phyloP scores from a whole-genome alignment of 2,113 vertebrate genomes.

The Cardinalis cardinalis region DNA sequence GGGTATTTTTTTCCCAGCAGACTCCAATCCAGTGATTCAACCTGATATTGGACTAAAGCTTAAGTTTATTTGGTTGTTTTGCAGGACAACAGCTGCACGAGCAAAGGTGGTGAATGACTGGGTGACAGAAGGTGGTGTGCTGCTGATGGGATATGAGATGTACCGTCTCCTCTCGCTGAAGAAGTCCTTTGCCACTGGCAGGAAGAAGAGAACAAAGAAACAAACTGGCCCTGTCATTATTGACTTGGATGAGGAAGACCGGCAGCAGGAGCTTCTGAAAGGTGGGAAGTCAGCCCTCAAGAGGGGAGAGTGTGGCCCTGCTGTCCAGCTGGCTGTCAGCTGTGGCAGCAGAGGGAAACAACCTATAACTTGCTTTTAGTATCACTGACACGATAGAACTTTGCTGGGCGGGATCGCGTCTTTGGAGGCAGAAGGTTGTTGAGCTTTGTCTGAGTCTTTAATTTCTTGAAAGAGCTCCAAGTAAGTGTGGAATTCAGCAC shows the following conservation, averaged over 20 bases:
- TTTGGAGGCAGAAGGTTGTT: not conserved
- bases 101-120: slow-evolving; percentile 96
- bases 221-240: slow-evolving; percentile 94
- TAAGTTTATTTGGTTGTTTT: slow-evolving; percentile 11
- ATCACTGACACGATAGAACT: not conserved
- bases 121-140: slow-evolving; percentile 90
- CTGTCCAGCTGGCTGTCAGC: not conserved
- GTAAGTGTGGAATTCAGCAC: not conserved
- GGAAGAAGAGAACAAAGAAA: slow-evolving; percentile 96
- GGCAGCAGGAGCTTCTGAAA: slow-evolving; percentile 96
- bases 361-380: not conserved
- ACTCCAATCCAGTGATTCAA: not conserved
- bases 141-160: slow-evolving; percentile 99
- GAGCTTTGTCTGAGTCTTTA: not conserved
- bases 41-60: not conserved
- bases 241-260: slow-evolving; percentile 96
- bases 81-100: slow-evolving; percentile 88
- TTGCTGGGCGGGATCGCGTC: not conserved
- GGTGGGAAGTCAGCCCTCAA: slow-evolving; percentile 63
- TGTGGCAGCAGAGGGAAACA: not conserved
- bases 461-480: not conserved
- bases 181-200: slow-evolving; percentile 94
- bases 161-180: slow-evolving; percentile 96
- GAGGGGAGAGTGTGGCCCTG: not conserved
- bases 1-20: not conserved